Conservation (phyloP, 2,113 vertebrate genomes). For the Labeo catla region DNA sequence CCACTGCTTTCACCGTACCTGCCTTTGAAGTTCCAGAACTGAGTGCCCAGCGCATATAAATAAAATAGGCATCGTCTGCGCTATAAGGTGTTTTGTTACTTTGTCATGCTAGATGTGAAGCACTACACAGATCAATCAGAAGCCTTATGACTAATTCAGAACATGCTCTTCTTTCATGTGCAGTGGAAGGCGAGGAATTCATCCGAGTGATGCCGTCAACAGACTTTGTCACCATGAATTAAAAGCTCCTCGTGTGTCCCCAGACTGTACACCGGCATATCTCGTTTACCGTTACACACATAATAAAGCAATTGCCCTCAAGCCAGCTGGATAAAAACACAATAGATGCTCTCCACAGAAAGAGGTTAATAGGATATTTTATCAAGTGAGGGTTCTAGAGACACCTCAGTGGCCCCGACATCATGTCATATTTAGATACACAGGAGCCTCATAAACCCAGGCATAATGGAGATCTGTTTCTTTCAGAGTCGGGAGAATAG, state of each 20-base stretch:
- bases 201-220: not conserved
- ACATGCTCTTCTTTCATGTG: not conserved
- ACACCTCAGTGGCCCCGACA: slow-evolving; percentile 43
- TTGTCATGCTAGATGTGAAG: slow-evolving; percentile 41
- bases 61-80: slow-evolving; percentile 25
- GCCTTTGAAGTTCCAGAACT: not conserved
- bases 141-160: slow-evolving; percentile 48
- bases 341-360: slow-evolving; percentile 58
- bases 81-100: slow-evolving; percentile 36
- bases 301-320: slow-evolving; percentile 62
- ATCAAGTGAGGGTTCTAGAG: slow-evolving; percentile 59
- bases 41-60: not conserved
- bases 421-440: slow-evolving; percentile 51
- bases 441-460: slow-evolving; percentile 23
- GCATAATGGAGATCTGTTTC: slow-evolving; percentile 50
- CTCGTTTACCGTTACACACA: slow-evolving; percentile 37
- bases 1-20: not conserved
- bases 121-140: slow-evolving; percentile 47
- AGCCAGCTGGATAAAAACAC: slow-evolving; percentile 62
- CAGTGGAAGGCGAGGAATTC: not conserved
- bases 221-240: slow-evolving; percentile 29
- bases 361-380: slow-evolving; percentile 74
- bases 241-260: not conserved
- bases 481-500: slow-evolving; percentile 24
- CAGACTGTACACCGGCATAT: not conserved